Percentiles rank a stretch among this genome's conserved stretches.
phyloP scores from a whole-genome alignment of 2,113 vertebrate genomes.

The Xiphophorus maculatus region DNA sequence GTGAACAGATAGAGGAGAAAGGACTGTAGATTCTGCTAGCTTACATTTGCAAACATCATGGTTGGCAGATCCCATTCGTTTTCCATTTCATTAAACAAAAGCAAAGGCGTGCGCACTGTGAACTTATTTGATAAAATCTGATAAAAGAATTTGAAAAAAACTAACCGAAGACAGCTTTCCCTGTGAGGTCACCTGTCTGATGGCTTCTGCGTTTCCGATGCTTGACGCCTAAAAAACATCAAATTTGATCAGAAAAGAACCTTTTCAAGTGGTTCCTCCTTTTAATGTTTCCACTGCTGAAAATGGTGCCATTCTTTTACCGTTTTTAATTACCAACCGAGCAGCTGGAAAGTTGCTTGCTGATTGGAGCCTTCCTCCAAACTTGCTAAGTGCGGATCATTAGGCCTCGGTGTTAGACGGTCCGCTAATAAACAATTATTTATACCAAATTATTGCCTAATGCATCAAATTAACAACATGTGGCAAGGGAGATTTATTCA shows the following conservation, averaged over 20 bases:
- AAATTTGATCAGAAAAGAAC: slow-evolving; percentile 2
- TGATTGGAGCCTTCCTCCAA: slow-evolving; percentile 71
- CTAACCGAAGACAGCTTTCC: neutral
- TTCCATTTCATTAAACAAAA: slow-evolving; percentile 65
- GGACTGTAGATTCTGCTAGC: slow-evolving; percentile 62
- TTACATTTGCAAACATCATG: slow-evolving; percentile 71
- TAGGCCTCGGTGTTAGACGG: slow-evolving; percentile 88
- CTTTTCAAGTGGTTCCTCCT: neutral
- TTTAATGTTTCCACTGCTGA: slow-evolving; percentile 44
- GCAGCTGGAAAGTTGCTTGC: slow-evolving; percentile 65
- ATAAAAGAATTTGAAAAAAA: slow-evolving; percentile 1
- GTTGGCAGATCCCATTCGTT: slow-evolving; percentile 72
- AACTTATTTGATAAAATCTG: slow-evolving; percentile 24
- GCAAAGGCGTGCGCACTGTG: neutral
- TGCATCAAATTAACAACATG: slow-evolving; percentile 99
- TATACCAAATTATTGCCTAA: slow-evolving; percentile 99
- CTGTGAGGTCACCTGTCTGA: slow-evolving; percentile 6
- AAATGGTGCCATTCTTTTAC: slow-evolving; percentile 24
- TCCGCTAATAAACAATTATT: slow-evolving; percentile 99
- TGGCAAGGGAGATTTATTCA: slow-evolving; percentile 95
- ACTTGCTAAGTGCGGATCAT: slow-evolving; percentile 76
- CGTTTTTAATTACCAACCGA: slow-evolving; percentile 43
- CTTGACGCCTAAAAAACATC: slow-evolving; percentile 1
- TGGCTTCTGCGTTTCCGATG: neutral
- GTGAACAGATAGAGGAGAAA: slow-evolving; percentile 62